Base-by-base conservation (phyloP, 2,888 invertebrate species). In the Cylloceria caligata region DNA sequence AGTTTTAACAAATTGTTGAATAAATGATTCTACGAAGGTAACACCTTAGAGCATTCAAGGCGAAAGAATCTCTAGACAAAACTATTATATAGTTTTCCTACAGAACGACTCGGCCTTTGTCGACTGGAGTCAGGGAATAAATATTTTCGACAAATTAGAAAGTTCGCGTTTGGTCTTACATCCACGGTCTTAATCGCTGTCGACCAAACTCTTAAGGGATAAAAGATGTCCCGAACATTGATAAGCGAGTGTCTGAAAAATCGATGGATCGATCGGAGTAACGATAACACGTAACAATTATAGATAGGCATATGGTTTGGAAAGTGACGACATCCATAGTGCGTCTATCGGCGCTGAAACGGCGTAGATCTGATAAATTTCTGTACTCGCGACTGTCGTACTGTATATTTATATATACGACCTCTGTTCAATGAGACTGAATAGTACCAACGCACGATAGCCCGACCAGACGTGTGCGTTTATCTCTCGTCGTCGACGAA, bases 371-470 rank as follows among this genome's bases (percentile, higher is more conserved):
- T 21, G 65, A 74, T 65, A 74, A 72, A 62, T 45, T 34, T 52
- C 27, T 52, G 16, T 68, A 68, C 16, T 36, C 6, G 24, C n/a
- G 30, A 4, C 55, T 57, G 30, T 57, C 30, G 55, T 4, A 6
- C 30, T 21, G 21, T 11, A 49, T 49, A 19, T 39, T 7, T 60
- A 19, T 13, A 16, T 27, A 30, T 72, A 60, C 47, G 49, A 49
- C 64, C 39, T 74, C 64, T 74, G 74, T 42, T 74, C 52, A 74
- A 74, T 74, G 65, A 74, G 49, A 74, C 65, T 74, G 49, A 74
- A 74, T 74, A 74, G 52, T 42, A 65, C 39, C 64, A 42, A 65
- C 74, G 65, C 74, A 55, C 65, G 65, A 74, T 73, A 73, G 72
- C 7, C 3, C 49, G 30, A 55, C 16, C 13, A 45, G 16, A 16